A percentile compares a stretch with the other conserved stretches of the same genome.
Conservation (phyloP, 2,113 vertebrate genomes). For the Catagonus wagneri region DNA sequence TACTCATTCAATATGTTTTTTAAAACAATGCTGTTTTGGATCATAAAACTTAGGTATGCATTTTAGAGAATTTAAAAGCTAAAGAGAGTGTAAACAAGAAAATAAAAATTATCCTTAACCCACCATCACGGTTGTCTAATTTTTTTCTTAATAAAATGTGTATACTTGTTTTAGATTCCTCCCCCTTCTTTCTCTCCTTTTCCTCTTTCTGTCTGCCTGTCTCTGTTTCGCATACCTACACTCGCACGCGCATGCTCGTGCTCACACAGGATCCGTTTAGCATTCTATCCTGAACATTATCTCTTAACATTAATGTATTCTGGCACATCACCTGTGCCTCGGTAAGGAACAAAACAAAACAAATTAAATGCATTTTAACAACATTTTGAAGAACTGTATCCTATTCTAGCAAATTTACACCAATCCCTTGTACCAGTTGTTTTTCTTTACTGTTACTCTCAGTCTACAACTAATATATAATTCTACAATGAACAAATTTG, state of each 20-base stretch:
- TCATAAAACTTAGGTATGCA: not conserved
- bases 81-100: constrained; percentile 19
- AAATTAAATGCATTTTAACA: not conserved
- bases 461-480: not conserved
- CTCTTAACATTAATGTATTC: not conserved
- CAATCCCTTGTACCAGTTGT: not conserved
- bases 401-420: not conserved
- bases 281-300: constrained; percentile 3
- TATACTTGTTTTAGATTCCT: not conserved
- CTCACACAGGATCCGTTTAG: not conserved
- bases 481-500: not conserved
- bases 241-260: too few relatives aligned
- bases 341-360: not conserved
- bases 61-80: constrained; percentile 41
- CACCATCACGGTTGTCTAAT: not conserved
- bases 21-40: not conserved
- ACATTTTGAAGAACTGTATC: not conserved
- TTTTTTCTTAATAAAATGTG: not conserved
- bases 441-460: not conserved
- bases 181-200: not conserved
- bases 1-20: not conserved
- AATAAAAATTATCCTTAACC: constrained; percentile 1
- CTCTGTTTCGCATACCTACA: not conserved
- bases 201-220: not conserved
- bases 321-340: not conserved